These are phyloP conservation scores for Darevskia nairensis DNA, from an alignment of 2,797 vertebrate genomes.

Conservation along the genomic window DNA sequence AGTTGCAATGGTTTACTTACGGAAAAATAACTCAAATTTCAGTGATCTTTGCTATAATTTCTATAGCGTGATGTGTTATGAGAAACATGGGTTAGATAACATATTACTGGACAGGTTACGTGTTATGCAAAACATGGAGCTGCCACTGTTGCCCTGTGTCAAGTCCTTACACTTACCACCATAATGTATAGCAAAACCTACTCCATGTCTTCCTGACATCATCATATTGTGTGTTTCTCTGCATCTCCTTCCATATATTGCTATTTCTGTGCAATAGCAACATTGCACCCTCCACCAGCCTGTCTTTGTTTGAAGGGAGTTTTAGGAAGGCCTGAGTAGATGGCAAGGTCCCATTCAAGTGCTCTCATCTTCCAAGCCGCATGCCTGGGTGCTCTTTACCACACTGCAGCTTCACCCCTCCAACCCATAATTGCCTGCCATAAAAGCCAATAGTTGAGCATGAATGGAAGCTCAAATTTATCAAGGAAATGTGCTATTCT, in stretches of 20 bases:
- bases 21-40: background rate
- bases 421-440: background rate
- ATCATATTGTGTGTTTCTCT: background rate
- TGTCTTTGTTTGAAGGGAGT: background rate
- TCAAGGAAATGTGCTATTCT: background rate
- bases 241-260: background rate
- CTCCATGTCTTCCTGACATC: background rate
- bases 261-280: background rate
- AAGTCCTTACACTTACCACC: background rate
- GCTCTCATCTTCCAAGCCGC: too few relatives aligned
- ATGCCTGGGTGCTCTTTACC: too few relatives aligned
- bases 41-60: slow-evolving; percentile 1
- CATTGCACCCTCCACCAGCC: background rate
- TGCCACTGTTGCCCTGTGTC: background rate
- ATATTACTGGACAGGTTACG: background rate
- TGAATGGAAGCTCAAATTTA: background rate
- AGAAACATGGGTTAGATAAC: too few relatives aligned
- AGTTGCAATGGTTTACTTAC: background rate
- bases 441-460: background rate
- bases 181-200: background rate
- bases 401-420: background rate
- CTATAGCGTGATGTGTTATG: background rate
- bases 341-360: background rate
- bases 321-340: background rate
- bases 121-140: background rate